These are phyloP conservation scores for Bombus sibiricus DNA, from an alignment of 1,140 invertebrate species.

Conservation along the genomic window DNA sequence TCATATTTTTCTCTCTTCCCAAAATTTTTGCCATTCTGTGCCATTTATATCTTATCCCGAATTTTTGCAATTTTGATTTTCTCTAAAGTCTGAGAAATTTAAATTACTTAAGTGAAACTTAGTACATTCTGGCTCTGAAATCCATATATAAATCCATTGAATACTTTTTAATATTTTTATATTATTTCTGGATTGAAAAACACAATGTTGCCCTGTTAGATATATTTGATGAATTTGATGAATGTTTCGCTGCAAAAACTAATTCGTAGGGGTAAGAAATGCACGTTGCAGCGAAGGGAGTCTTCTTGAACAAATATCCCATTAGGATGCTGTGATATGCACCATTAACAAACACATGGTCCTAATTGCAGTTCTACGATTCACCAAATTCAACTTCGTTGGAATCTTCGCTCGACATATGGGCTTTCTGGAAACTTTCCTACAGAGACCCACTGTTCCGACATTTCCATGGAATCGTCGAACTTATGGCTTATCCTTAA, in stretches of 20 bases:
- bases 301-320: constrained; percentile 37
- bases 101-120: no score
- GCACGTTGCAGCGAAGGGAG: constrained; percentile 20
- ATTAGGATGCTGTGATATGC: constrained; percentile 42
- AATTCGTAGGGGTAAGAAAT: not conserved
- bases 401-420: constrained; percentile 48
- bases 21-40: no score
- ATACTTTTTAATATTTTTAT: not conserved
- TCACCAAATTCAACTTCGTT: constrained; percentile 37
- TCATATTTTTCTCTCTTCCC: no score
- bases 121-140: no score
- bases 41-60: no score
- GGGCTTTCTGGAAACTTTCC: constrained; percentile 48
- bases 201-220: not conserved
- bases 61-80: no score
- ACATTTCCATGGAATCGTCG: not conserved
- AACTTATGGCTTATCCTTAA: no score
- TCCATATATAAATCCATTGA: no score
- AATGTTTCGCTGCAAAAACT: not conserved
- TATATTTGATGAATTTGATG: not conserved
- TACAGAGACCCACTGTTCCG: constrained; percentile 33
- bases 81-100: no score
- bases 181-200: not conserved
- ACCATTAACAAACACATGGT: constrained; percentile 60
- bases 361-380: constrained; percentile 53